Evolutionary conservation across 2,888 invertebrate genomes (phyloP).

Genomic region (Agrotis clavis): DNA sequence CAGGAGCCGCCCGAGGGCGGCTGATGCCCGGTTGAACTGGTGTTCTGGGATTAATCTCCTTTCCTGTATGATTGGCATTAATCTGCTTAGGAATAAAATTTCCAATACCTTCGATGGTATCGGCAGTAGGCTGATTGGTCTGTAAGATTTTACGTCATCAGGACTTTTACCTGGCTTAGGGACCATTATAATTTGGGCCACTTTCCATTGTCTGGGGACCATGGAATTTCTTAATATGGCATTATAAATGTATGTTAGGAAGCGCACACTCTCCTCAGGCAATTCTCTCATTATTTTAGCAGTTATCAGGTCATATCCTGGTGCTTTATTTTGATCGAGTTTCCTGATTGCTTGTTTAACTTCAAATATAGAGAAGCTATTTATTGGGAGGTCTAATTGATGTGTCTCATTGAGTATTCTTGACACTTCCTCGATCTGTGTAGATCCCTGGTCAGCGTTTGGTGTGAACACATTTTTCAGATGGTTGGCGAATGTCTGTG

Average conservation of each 20-base stretch:
- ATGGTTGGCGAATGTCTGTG: too few species aligned
- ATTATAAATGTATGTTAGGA: too few species aligned
- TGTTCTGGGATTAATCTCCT: too few species aligned
- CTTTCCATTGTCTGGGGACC: background rate
- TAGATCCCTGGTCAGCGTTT: too few species aligned
- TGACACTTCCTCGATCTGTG: too few species aligned
- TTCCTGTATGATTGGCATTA: background rate
- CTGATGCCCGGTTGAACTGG: too few species aligned
- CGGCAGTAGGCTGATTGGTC: background rate
- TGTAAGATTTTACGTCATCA: background rate
- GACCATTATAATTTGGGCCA: background rate
- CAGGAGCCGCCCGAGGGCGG: too few species aligned
- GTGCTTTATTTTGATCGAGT: slow-evolving; percentile 7
- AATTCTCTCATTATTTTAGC: background rate
- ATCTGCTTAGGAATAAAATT: background rate
- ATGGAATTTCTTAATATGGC: too few species aligned
- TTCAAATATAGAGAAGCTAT: too few species aligned
- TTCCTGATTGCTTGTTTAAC: background rate
- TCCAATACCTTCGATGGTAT: background rate
- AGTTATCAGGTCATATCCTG: slow-evolving; percentile 1
- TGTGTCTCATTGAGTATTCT: too few species aligned
- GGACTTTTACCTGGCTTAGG: background rate
- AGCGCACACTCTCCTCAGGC: background rate
- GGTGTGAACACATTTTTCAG: too few species aligned
- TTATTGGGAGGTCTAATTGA: too few species aligned